phyloP scores from a whole-genome alignment of 2,113 vertebrate genomes.

The Riparia riparia region DNA sequence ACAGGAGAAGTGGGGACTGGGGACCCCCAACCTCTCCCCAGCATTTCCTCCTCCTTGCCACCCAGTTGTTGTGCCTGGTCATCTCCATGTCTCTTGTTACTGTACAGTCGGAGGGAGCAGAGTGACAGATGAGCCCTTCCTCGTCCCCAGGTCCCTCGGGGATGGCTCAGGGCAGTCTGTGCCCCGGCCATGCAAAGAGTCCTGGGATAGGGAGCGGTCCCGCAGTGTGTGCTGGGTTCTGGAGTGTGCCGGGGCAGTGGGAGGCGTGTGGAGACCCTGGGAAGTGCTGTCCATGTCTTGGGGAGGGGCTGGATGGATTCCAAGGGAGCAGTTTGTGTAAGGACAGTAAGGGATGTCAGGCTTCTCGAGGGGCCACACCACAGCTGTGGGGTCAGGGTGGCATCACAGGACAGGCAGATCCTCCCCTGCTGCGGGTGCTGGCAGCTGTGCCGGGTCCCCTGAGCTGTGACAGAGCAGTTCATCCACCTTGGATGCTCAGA shows the following conservation, averaged over 20 bases:
- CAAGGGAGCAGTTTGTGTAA: neutral
- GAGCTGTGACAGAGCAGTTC: neutral
- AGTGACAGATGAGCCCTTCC: neutral
- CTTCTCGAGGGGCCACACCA: neutral
- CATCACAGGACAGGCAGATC: neutral
- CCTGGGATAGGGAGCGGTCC: accelerated
- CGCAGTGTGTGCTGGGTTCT: accelerated
- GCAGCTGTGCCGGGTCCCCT: neutral
- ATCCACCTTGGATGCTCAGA: neutral
- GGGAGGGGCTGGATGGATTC: neutral
- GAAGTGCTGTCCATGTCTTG: neutral
- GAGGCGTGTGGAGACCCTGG: neutral
- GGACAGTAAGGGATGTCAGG: accelerated
- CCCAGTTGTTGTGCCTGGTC: accelerated
- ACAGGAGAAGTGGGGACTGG: neutral
- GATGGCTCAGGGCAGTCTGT: neutral
- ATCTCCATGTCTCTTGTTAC: neutral
- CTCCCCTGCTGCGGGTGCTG: neutral
- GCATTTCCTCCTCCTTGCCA: accelerated
- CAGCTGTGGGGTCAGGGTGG: accelerated
- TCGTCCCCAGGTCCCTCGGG: accelerated
- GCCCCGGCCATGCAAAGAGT: accelerated
- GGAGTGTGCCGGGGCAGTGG: accelerated
- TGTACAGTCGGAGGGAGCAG: neutral
- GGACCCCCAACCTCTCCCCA: accelerated